Conservation (phyloP, 2,888 invertebrate genomes). For the Abscondita cerata region DNA sequence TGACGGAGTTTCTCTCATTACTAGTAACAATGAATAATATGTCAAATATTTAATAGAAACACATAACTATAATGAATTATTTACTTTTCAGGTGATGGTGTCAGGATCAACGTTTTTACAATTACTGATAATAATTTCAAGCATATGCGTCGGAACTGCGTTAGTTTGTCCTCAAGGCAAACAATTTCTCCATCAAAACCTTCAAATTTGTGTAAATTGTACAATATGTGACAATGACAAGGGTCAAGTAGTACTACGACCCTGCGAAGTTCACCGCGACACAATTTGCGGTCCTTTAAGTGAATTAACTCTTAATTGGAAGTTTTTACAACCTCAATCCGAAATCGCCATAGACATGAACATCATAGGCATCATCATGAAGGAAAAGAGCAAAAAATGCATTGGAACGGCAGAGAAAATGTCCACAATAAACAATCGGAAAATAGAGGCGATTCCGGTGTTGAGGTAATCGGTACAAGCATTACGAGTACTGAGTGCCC, state of each 20-base stretch:
- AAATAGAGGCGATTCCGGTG: constrained; percentile 49
- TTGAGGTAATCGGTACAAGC: constrained; percentile 35
- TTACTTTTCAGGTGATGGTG: constrained; percentile 53
- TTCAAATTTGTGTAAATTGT: constrained; percentile 73
- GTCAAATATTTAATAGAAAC: too few species aligned
- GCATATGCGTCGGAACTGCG: constrained; percentile 41
- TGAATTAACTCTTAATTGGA: constrained; percentile 58
- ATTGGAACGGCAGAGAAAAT: constrained; percentile 20
- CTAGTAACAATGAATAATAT: too few species aligned
- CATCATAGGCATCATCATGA: constrained; percentile 44
- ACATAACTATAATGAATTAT: not conserved
- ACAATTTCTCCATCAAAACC: constrained; percentile 74
- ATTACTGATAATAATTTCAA: constrained; percentile 42
- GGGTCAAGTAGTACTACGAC: constrained; percentile 69
- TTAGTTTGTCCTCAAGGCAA: constrained; percentile 60
- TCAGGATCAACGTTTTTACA: constrained; percentile 46
- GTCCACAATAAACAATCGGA: constrained; percentile 56
- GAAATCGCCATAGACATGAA: constrained; percentile 43
- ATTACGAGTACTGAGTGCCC: constrained; percentile 55
- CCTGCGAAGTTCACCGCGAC: constrained; percentile 78
- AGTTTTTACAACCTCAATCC: constrained; percentile 22
- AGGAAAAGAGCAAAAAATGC: constrained; percentile 30
- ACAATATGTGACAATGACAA: constrained; percentile 66
- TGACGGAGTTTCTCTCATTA: too few species aligned
- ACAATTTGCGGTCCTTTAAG: constrained; percentile 75